These are phyloP conservation scores for Melanotaenia boesemani DNA, from an alignment of 2,797 vertebrate genomes.

Conservation along the genomic window DNA sequence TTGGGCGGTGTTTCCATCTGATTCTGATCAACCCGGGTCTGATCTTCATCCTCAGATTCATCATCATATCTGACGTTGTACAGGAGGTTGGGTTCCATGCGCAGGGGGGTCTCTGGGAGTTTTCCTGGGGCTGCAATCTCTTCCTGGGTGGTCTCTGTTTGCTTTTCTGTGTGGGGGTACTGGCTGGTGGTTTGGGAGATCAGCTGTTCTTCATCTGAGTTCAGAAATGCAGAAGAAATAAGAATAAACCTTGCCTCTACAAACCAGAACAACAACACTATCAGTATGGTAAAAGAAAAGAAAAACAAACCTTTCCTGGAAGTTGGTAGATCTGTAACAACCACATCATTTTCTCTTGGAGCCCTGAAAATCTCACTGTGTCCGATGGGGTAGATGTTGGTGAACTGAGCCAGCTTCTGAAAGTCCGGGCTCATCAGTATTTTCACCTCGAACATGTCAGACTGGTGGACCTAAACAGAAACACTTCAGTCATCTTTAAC, in stretches of 20 bases:
- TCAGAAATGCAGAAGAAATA: neutral
- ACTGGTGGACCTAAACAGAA: conserved; percentile 88
- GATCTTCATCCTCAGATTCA: conserved; percentile 66
- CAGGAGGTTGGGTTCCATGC: conserved; percentile 84
- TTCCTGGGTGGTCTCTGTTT: conserved; percentile 91
- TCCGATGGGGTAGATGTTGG: conserved; percentile 87
- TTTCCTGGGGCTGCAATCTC: conserved; percentile 91
- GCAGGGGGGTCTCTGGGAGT: conserved; percentile 93
- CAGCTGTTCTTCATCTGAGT: conserved; percentile 81
- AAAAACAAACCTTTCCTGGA: conserved; percentile 84
- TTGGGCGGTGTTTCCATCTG: conserved; percentile 87
- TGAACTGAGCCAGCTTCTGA: conserved; percentile 87
- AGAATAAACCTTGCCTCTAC: neutral
- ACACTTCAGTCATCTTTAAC: neutral
- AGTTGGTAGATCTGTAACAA: conserved; percentile 87
- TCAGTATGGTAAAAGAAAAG: neutral
- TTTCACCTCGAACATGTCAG: conserved; percentile 91
- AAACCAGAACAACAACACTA: neutral
- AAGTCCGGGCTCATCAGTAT: conserved; percentile 89
- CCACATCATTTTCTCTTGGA: conserved; percentile 86
- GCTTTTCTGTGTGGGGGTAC: conserved; percentile 82
- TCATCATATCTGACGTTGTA: conserved; percentile 77
- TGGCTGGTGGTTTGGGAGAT: conserved; percentile 92
- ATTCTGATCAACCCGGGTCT: conserved; percentile 83
- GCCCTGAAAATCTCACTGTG: conserved; percentile 91